Evolutionary conservation across 2,797 vertebrate genomes (phyloP), one percentile per base, ranked within the genome.

Genomic region (Melanotaenia boesemani): DNA sequence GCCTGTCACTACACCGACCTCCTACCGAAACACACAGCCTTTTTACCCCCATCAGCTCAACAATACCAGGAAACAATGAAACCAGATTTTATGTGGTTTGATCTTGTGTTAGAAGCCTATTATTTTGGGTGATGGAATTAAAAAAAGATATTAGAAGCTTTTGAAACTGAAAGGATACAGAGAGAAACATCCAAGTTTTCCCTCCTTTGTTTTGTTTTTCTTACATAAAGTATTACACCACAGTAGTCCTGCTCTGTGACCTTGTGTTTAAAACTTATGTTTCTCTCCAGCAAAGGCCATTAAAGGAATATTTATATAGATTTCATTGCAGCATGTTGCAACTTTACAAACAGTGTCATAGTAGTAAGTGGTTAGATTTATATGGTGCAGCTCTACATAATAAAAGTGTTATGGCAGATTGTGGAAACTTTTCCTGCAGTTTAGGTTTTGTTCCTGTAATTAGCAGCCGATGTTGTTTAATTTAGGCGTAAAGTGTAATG

Each of bases 1-100:
- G 77, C 69, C 70, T 66, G 79, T 82, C 70, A 55, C 68, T 24
- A 58, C 70, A 30, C 72, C 18, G 74, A 84, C 88, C 86, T 72
- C 75, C 77, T 61, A 48, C 72, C 70, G 61, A 72, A 83, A 78
- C 84, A 85, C 75, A 83, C 85, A 76, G 67, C 76, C 84, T 87
- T 91, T 90, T 90, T 59, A 82, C 72, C 58, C 64, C 64, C 62
- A 86, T 80, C 72, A 76, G 65, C 32, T 62, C 68, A 73, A 1
- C 1, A 37, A 72, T 75, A 64, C 82, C 28, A 74, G 81, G 77
- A 86, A 90, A 88, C 81, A 89, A 84, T 50, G 6, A 72, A 79
- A 83, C 80, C 85, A 71, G 77, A 72, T 61, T 59, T 68, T 48
- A 24, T 55, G 34, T 26, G 65, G 32, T 44, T 76, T 37, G 20